These are phyloP conservation scores for Drosophila yakuba DNA, from an alignment of 1,140 invertebrate genomes.

Conservation along the genomic window DNA sequence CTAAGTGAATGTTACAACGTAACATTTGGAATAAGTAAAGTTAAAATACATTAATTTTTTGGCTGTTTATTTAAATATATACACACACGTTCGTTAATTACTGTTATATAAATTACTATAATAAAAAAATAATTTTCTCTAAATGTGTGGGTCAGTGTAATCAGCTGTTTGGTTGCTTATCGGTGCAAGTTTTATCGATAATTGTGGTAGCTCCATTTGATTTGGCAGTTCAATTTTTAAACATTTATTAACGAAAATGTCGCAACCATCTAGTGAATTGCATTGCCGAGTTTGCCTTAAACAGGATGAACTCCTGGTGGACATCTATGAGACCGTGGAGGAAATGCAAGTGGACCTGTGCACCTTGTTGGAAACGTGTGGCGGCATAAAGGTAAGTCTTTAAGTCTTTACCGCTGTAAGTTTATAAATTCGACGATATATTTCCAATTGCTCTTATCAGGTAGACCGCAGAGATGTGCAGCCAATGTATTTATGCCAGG, in stretches of 20 bases:
- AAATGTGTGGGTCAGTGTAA: neutral
- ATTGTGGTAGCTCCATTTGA: neutral
- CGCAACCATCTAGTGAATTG: neutral
- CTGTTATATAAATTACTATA: too few species aligned
- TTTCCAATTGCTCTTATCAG: slow-evolving; percentile 7
- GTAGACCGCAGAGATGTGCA: slow-evolving; percentile 27
- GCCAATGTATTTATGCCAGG: slow-evolving; percentile 61
- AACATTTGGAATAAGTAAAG: too few species aligned
- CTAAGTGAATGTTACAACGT: neutral
- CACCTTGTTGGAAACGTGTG: slow-evolving; percentile 45
- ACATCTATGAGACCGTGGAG: slow-evolving; percentile 57
- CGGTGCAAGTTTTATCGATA: neutral
- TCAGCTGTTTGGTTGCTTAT: neutral
- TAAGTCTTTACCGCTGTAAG: neutral
- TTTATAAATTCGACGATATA: neutral
- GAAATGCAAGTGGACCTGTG: slow-evolving; percentile 54
- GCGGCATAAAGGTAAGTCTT: slow-evolving; percentile 46
- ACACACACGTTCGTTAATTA: neutral
- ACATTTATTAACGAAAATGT: neutral
- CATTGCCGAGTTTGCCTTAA: slow-evolving; percentile 56
- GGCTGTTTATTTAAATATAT: neutral
- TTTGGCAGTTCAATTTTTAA: neutral
- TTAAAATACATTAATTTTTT: neutral
- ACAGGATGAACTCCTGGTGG: slow-evolving; percentile 53
- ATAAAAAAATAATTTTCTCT: neutral